Evolutionary conservation across 2,888 invertebrate genomes (phyloP).

Genomic region (Boloria euphrosyne): DNA sequence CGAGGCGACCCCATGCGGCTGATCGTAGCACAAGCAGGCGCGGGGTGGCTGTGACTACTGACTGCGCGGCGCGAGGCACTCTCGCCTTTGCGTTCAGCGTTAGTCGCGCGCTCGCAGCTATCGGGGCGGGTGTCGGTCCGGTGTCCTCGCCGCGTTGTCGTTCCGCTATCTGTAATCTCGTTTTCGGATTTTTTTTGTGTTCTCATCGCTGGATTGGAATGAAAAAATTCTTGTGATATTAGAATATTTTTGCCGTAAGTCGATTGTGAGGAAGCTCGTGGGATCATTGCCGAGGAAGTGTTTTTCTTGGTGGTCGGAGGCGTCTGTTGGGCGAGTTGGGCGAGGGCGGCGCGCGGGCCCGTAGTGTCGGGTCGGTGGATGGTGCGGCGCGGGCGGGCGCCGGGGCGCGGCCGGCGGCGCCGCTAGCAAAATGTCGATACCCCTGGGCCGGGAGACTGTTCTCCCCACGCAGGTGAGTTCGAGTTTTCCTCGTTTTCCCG

Average conservation of each 20-base stretch:
- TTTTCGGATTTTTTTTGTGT: slow-evolving; percentile 53
- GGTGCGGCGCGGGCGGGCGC: slow-evolving; percentile 76
- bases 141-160: slow-evolving; percentile 53
- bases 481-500: slow-evolving; percentile 50
- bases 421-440: slow-evolving; percentile 81
- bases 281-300: slow-evolving; percentile 64
- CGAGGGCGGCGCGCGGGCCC: slow-evolving; percentile 56
- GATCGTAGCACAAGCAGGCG: slow-evolving; percentile 36
- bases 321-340: slow-evolving; percentile 53
- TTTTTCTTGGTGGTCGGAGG: slow-evolving; percentile 71
- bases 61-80: slow-evolving; percentile 53
- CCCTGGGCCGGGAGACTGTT: slow-evolving; percentile 78
- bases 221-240: slow-evolving; percentile 55
- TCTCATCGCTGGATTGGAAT: slow-evolving; percentile 45
- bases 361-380: slow-evolving; percentile 72
- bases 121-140: slow-evolving; percentile 57
- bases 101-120: slow-evolving; percentile 70
- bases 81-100: slow-evolving; percentile 45
- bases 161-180: slow-evolving; percentile 43
- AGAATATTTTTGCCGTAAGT: slow-evolving; percentile 44
- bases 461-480: slow-evolving; percentile 78
- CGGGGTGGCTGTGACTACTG: slow-evolving; percentile 42
- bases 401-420: slow-evolving; percentile 81
- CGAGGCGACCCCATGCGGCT: slow-evolving; percentile 47
- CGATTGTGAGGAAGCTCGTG: slow-evolving; percentile 48